Evolutionary conservation across 2,888 invertebrate genomes (phyloP).

Genomic region (Acanthopleura granulata): DNA sequence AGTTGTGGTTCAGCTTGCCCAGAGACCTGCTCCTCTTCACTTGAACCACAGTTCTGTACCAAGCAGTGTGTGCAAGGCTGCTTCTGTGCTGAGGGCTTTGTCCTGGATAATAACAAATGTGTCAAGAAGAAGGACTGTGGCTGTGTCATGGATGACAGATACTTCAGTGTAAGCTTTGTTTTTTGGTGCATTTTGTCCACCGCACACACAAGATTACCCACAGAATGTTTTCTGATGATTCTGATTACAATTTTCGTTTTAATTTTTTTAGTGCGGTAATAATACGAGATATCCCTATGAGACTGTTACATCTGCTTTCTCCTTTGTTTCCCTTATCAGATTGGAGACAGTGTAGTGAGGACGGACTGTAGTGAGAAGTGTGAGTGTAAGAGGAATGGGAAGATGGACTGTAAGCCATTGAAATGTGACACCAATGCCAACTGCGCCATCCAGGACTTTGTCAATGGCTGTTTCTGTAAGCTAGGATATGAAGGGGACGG

Average conservation of each 20-base stretch:
- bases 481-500: conserved; percentile 33
- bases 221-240: no score
- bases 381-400: conserved; percentile 16
- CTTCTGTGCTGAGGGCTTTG: conserved; percentile 8
- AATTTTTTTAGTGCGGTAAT: no score
- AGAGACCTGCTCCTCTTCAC: background rate
- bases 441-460: conserved; percentile 32
- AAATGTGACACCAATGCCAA: conserved; percentile 38
- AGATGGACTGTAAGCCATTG: conserved; percentile 19
- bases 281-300: background rate
- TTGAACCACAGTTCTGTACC: background rate
- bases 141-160: conserved; percentile 11
- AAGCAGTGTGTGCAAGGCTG: background rate
- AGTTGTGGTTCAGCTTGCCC: conserved; percentile 13
- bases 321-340: background rate
- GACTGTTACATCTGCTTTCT: background rate
- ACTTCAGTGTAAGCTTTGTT: background rate
- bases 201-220: no score
- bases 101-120: conserved; percentile 14
- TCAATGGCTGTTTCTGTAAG: conserved; percentile 48
- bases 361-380: background rate
- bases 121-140: conserved; percentile 12
- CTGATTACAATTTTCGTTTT: no score
- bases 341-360: background rate
- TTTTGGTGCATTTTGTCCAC: background rate